Evolutionary conservation across 2,113 vertebrate genomes (phyloP).

Genomic region (Nesogale talazaci): DNA sequence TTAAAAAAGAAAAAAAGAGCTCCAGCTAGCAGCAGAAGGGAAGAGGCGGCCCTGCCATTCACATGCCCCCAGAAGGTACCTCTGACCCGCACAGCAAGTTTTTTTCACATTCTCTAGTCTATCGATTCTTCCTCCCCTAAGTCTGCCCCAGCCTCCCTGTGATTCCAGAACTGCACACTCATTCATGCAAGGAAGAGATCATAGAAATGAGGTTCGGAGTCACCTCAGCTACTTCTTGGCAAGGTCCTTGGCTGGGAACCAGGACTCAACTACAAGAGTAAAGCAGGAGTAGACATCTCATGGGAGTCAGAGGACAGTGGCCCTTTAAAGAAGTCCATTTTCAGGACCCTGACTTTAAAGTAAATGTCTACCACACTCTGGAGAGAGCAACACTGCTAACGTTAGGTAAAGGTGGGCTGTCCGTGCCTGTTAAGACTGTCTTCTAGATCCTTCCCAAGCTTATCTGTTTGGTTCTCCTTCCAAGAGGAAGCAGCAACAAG

Average conservation of each 20-base stretch:
- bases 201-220: not conserved
- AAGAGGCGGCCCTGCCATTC: no score
- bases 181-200: not conserved
- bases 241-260: not conserved
- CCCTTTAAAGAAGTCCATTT: not conserved
- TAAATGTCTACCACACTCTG: not conserved
- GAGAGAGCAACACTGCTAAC: not conserved
- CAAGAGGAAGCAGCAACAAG: not conserved
- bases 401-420: not conserved
- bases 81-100: not conserved
- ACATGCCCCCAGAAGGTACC: no score
- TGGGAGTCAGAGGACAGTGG: not conserved
- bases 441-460: not conserved
- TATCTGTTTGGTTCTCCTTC: not conserved
- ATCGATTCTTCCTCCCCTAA: not conserved
- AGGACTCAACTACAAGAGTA: not conserved
- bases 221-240: not conserved
- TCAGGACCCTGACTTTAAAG: not conserved
- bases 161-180: not conserved
- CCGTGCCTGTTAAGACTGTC: not conserved
- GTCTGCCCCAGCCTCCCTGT: not conserved
- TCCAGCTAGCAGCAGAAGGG: no score
- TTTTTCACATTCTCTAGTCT: not conserved
- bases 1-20: no score
- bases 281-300: not conserved